phyloP scores from a whole-genome alignment of 1,140 invertebrate genomes.

The Drosophila tropicalis region DNA sequence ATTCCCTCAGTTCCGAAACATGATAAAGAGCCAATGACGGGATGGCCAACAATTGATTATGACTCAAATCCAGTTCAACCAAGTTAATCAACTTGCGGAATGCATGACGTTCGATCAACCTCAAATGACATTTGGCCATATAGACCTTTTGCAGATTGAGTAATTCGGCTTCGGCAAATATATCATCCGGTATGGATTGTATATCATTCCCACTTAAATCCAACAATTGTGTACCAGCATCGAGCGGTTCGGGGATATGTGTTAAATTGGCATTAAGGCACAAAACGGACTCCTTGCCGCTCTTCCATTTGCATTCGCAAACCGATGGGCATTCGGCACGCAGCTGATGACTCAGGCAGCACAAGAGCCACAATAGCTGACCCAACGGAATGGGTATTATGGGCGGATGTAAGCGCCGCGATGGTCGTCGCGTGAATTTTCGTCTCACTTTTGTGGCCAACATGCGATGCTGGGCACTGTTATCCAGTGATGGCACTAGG shows the following conservation, averaged over 20 bases:
- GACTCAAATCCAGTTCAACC: slow-evolving; percentile 91
- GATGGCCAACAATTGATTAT: slow-evolving; percentile 87
- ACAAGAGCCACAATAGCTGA: slow-evolving; percentile 73
- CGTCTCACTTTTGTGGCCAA: slow-evolving; percentile 73
- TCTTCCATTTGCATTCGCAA: slow-evolving; percentile 94
- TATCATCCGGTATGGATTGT: slow-evolving; percentile 87
- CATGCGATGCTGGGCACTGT: slow-evolving; percentile 63
- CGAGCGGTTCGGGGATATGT: slow-evolving; percentile 87
- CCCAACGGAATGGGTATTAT: slow-evolving; percentile 62
- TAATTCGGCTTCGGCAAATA: slow-evolving; percentile 88
- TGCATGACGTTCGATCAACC: slow-evolving; percentile 86
- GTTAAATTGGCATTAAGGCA: slow-evolving; percentile 89
- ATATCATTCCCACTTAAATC: slow-evolving; percentile 90
- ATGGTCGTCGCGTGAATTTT: slow-evolving; percentile 57
- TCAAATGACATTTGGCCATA: slow-evolving; percentile 87
- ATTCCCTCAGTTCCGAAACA: slow-evolving; percentile 89
- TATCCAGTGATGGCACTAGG: slow-evolving; percentile 55
- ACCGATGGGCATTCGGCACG: slow-evolving; percentile 87
- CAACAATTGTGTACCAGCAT: slow-evolving; percentile 90
- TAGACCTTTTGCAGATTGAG: slow-evolving; percentile 92
- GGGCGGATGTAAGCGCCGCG: slow-evolving; percentile 63
- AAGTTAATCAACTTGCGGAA: slow-evolving; percentile 89
- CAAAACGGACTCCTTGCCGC: slow-evolving; percentile 91
- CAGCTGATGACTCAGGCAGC: slow-evolving; percentile 66
- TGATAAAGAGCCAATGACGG: slow-evolving; percentile 89